Evolutionary conservation across 23 tunicate genomes (phyloP), one percentile per base, ranked within the genome.

Genomic region (Ciona savignyi): DNA sequence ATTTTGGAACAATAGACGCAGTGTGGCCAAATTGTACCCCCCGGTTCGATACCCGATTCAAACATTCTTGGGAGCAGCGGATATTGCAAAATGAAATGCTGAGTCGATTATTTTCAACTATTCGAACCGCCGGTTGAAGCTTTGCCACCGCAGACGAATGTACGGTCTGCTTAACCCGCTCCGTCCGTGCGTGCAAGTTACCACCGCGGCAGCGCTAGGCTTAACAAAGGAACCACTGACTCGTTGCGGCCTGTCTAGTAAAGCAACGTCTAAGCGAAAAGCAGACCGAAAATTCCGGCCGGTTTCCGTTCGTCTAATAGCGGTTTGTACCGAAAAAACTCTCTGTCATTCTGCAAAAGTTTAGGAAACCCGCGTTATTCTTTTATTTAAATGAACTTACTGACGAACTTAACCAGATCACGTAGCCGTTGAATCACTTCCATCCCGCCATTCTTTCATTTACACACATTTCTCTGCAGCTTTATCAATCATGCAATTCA

Each of bases 151-250:
- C 56, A 6, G 56, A 9, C 15, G 9, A 42, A 15, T 15, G 56
- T 42, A 42, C 56, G 56, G 56, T 42, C 56, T 42, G 15, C 56
- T 42, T 42, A 15, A 42, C 15, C 56, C 56, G 15, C 11, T 15
- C 15, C 56, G 56, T 42, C 56, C 56, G 56, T 42, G 56, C 56
- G 56, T 42, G 56, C 56, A 42, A 42, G 56, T 42, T 42, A 42
- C 9, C 15, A 42, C 56, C 56, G 15, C 15, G 9, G 56, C 15
- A 42, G 9, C 15, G 9, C 56, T 6, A 42, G 15, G 56, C 56
- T 42, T 42, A 42, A 42, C 56, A 42, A 42, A 42, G 56, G 15
- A 42, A 42, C 56, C 15, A 15, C 56, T 42, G 56, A 42, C 11
- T 9, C 56, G 9, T 15, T 15, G 56, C 15, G 56, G 9, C 11